phyloP scores from a whole-genome alignment of 1,140 invertebrate genomes.

The Drosophila azteca region DNA sequence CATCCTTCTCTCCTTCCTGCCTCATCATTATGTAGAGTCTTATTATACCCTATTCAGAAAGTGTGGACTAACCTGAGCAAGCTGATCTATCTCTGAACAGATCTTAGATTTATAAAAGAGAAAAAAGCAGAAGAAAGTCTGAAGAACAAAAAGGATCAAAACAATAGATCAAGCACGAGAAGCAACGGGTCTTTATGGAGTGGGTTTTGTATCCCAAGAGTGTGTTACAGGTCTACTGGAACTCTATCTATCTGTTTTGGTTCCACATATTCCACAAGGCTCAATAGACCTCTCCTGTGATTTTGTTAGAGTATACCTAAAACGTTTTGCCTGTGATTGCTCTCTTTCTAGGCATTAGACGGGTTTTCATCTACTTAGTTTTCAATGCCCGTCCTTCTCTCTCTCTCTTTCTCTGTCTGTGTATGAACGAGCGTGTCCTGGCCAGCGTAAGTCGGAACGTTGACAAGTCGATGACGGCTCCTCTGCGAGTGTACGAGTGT shows the following conservation, averaged over 20 bases:
- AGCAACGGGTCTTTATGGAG: no score
- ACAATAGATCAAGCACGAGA: no score
- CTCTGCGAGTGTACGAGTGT: slow-evolving; percentile 24
- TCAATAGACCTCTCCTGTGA: no score
- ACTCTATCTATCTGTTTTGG: no score
- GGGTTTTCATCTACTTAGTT: slow-evolving; percentile 51
- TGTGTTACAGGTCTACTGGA: no score
- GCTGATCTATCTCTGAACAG: no score
- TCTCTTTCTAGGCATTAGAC: slow-evolving; percentile 21
- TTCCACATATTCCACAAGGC: no score
- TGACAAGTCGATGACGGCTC: slow-evolving; percentile 67
- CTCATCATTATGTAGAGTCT: neutral
- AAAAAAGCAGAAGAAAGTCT: no score
- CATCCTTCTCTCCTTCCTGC: neutral
- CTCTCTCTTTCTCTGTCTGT: neutral
- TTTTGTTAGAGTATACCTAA: neutral
- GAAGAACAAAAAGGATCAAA: no score
- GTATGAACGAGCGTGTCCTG: neutral
- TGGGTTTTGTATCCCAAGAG: no score
- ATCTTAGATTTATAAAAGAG: no score
- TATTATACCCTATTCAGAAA: slow-evolving; percentile 2
- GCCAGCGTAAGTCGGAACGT: slow-evolving; percentile 19
- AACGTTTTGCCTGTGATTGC: neutral
- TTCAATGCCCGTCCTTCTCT: slow-evolving; percentile 29
- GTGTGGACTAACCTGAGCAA: no score